phyloP scores from a whole-genome alignment of 2,888 invertebrate species.

The Eupeodes luniger region DNA sequence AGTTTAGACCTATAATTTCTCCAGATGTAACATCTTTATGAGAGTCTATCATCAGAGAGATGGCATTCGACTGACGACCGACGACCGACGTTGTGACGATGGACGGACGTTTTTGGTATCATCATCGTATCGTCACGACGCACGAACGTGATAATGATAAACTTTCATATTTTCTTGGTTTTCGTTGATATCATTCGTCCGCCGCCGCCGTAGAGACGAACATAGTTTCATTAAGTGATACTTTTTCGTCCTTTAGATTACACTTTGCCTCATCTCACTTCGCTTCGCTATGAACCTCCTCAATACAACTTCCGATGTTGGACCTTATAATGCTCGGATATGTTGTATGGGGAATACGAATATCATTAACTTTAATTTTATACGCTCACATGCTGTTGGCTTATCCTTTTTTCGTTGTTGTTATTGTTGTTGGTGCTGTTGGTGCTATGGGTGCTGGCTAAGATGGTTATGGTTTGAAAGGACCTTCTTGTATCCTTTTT shows the following conservation, averaged over 20 bases:
- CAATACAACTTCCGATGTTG: neutral
- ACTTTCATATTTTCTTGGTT: conserved; percentile 71
- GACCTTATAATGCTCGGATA: neutral
- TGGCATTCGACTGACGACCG: neutral
- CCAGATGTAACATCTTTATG: conserved; percentile 2
- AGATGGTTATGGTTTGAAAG: neutral
- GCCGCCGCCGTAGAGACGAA: neutral
- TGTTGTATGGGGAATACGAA: conserved; percentile 46
- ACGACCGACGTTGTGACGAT: too few relatives aligned
- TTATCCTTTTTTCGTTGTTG: conserved; percentile 48
- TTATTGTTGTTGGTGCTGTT: neutral
- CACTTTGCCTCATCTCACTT: conserved; percentile 10
- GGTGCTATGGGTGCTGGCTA: neutral
- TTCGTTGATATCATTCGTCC: neutral
- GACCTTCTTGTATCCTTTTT: conserved; percentile 7
- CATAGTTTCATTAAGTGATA: conserved; percentile 71
- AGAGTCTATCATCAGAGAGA: neutral
- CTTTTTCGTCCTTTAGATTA: conserved; percentile 53
- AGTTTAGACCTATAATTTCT: conserved; percentile 17
- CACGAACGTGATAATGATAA: conserved; percentile 69
- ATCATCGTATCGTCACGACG: neutral
- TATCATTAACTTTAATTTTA: conserved; percentile 74
- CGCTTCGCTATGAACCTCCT: neutral
- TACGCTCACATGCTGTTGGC: conserved; percentile 70
- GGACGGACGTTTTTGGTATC: neutral